Evolutionary conservation across 2,888 invertebrate species (phyloP).

Genomic region (Drosophila subquinaria): DNA sequence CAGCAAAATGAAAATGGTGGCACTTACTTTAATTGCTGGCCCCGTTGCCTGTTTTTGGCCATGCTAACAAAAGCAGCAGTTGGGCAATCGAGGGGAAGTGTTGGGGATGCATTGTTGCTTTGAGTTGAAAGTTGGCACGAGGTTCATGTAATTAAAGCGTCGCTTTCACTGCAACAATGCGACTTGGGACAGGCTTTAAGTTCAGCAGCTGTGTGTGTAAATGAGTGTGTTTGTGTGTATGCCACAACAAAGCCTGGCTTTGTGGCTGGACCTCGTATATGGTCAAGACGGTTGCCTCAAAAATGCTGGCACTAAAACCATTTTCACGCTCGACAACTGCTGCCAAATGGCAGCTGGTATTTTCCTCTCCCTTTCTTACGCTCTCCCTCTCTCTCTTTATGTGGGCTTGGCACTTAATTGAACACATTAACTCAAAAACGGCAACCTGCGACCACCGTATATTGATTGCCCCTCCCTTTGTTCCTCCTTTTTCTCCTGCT

Average conservation of each 20-base stretch:
- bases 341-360: slow-evolving; percentile 17
- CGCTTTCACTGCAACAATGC: slow-evolving; percentile 70
- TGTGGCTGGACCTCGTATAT: slow-evolving; percentile 10
- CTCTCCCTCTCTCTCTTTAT: not conserved
- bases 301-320: slow-evolving; percentile 21
- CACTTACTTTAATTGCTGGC: slow-evolving; percentile 77
- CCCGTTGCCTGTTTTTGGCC: slow-evolving; percentile 14
- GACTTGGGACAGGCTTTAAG: slow-evolving; percentile 45
- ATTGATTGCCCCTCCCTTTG: slow-evolving; percentile 32
- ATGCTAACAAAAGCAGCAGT: slow-evolving; percentile 42
- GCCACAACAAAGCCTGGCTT: slow-evolving; percentile 22
- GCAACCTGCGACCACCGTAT: slow-evolving; percentile 39
- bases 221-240: not conserved
- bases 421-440: slow-evolving; percentile 63
- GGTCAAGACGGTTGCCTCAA: slow-evolving; percentile 4
- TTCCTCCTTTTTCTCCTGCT: not conserved
- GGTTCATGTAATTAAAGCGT: slow-evolving; percentile 75
- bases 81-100: not conserved
- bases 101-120: slow-evolving; percentile 48
- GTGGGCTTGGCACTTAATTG: slow-evolving; percentile 69
- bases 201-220: slow-evolving; percentile 24
- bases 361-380: not conserved
- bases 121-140: slow-evolving; percentile 35
- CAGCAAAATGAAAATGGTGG: slow-evolving; percentile 63
- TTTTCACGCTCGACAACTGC: slow-evolving; percentile 14